Evolutionary conservation across 2,888 invertebrate species (phyloP), one percentile per base, ranked within the genome.

Genomic region (Meteorus colon): DNA sequence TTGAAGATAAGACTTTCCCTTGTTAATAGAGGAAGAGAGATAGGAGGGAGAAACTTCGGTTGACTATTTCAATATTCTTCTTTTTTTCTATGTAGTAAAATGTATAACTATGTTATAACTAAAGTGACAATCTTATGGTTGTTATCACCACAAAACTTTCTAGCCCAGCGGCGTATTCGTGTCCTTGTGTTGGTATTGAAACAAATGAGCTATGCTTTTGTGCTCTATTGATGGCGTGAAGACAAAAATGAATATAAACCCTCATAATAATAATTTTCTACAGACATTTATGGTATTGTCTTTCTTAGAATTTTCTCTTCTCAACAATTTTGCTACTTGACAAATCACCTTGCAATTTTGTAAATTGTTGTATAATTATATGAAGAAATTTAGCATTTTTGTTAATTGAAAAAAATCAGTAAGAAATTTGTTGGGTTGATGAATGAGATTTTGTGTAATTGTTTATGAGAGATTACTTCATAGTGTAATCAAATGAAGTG

Each of bases 71-170:
- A n/a, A 8, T 24, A 19, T 19, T 19, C 24, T 55, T 55, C 24
- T n/a, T 19, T 8, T 24, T 55, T 19, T 24, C 48, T 48, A 16
- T 0, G 19, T 55, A n/a, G 4, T 19, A 55, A 55, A 55, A 55
- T 19, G 48, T 16, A 48, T 48, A 48, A 48, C n/a, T 55, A 8
- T 19, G 8, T 19, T 55, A 55, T 55, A 55, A 55, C 55, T 55
- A 55, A 55, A 55, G 55, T 55, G 55, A 55, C 19, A 55, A 19
- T 55, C n/a, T 19, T 55, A 48, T 19, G 19, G 19, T 19, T 55
- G 10, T 55, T 48, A 48, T 48, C 55, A 55, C 55, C 55, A 55
- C 55, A 55, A 55, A 19, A 55, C 55, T 55, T 55, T 55, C 55
- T 55, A 55, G 10, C 55, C 55, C 55, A 6, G 55, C 55, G 55